Evolutionary conservation across 2,113 vertebrate species (phyloP).

Genomic region (Tricholaema leucomelas): DNA sequence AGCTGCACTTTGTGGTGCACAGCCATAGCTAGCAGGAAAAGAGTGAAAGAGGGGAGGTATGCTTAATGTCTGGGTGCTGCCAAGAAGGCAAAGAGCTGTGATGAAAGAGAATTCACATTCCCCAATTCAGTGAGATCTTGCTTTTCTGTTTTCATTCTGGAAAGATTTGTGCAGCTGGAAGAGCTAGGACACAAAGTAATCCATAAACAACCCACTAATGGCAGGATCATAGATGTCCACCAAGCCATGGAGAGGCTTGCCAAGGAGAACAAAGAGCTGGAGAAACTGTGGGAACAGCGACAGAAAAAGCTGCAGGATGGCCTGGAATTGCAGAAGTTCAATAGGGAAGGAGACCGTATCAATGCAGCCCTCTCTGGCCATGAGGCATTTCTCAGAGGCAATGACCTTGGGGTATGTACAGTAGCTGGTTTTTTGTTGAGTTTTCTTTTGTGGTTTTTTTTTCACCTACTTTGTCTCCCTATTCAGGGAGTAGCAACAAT

Average conservation of each 20-base stretch:
- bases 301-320: constrained; percentile 73
- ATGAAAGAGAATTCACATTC: background rate
- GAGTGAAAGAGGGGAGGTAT: background rate
- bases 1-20: background rate
- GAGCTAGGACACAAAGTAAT: constrained; percentile 57
- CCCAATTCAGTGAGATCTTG: background rate
- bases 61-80: background rate
- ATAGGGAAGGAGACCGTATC: constrained; percentile 80
- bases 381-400: constrained; percentile 78
- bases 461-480: background rate
- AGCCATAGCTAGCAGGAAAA: background rate
- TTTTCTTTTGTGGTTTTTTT: too few species aligned
- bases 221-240: constrained; percentile 54
- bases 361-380: constrained; percentile 81
- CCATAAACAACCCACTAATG: background rate
- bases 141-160: background rate
- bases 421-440: background rate
- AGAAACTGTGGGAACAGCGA: constrained; percentile 74
- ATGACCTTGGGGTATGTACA: constrained; percentile 81
- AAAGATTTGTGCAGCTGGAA: constrained; percentile 65
- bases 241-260: constrained; percentile 66
- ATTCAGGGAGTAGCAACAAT: background rate
- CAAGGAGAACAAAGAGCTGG: constrained; percentile 70
- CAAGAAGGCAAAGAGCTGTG: background rate
- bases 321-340: constrained; percentile 82